These are phyloP conservation scores for Laterallus jamaicensis DNA, from an alignment of 2,113 vertebrate species.

Conservation along the genomic window DNA sequence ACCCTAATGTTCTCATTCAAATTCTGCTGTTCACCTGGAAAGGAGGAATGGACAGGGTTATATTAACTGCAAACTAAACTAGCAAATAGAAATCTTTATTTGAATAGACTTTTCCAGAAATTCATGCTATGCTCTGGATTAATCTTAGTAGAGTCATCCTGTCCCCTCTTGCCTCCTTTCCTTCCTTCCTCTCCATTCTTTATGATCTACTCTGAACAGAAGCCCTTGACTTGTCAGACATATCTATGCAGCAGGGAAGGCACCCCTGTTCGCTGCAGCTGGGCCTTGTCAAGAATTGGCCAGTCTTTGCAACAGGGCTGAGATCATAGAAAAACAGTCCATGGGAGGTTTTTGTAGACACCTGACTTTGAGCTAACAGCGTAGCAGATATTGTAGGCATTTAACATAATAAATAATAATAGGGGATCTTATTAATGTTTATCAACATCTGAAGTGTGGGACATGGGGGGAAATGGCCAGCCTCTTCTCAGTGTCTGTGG, in stretches of 20 bases:
- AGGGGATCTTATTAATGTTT: too few relatives aligned
- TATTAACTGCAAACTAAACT: not conserved
- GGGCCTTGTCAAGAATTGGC: not conserved
- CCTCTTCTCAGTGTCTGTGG: too few relatives aligned
- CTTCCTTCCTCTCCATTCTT: not conserved
- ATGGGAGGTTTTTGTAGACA: not conserved
- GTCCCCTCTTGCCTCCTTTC: not conserved
- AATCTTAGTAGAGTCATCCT: not conserved
- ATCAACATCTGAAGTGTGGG: too few relatives aligned
- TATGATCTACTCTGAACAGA: not conserved
- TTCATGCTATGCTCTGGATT: not conserved
- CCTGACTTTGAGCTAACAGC: not conserved
- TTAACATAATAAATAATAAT: too few relatives aligned
- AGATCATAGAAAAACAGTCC: not conserved
- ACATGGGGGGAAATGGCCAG: too few relatives aligned
- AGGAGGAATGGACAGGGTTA: not conserved
- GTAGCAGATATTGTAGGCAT: not conserved
- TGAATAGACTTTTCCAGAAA: not conserved
- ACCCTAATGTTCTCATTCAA: not conserved
- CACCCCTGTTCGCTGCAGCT: accelerated
- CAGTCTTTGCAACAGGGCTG: not conserved
- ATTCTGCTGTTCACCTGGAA: not conserved
- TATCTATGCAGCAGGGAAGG: accelerated
- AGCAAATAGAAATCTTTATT: not conserved
- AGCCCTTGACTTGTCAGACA: not conserved